Percentiles rank a stretch among this genome's conserved stretches.
These are phyloP conservation scores for Phytoseiulus persimilis DNA, from an alignment of 2,888 invertebrate genomes.

Conservation along the genomic window DNA sequence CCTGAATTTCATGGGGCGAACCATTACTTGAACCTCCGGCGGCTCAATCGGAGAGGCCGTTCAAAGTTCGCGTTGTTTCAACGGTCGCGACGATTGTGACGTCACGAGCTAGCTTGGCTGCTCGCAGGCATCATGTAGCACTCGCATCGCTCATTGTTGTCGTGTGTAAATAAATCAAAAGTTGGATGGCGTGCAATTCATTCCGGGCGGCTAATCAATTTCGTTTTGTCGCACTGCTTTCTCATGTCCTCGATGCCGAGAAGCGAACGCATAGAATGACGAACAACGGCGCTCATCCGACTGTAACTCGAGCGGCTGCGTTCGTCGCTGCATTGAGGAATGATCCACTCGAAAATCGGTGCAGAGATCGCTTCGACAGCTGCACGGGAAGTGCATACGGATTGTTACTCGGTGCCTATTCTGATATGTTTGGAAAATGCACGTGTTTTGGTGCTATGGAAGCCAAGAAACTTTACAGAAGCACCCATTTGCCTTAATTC, in stretches of 20 bases:
- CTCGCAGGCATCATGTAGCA: background rate
- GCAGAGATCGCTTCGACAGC: background rate
- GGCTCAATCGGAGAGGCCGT: background rate
- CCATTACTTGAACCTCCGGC: background rate
- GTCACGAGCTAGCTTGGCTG: background rate
- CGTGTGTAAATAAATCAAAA: background rate
- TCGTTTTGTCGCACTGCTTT: background rate
- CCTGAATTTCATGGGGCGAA: background rate
- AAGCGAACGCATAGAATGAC: background rate
- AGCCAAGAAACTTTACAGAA: too few relatives aligned
- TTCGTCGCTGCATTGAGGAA: background rate
- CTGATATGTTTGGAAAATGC: too few relatives aligned
- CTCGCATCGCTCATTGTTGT: background rate
- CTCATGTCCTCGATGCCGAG: background rate
- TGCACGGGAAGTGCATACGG: background rate
- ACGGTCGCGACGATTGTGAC: background rate
- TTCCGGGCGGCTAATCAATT: background rate
- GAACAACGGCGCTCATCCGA: background rate
- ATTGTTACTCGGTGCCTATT: background rate
- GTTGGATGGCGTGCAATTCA: background rate
- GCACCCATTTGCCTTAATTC: too few relatives aligned
- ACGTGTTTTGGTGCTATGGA: too few relatives aligned
- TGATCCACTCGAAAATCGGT: background rate
- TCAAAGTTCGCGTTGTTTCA: background rate
- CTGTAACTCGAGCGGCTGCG: background rate